Percentiles rank a stretch among this genome's conserved stretches.
Conservation (phyloP, 2,888 invertebrate genomes). For the Netelia inedita region DNA sequence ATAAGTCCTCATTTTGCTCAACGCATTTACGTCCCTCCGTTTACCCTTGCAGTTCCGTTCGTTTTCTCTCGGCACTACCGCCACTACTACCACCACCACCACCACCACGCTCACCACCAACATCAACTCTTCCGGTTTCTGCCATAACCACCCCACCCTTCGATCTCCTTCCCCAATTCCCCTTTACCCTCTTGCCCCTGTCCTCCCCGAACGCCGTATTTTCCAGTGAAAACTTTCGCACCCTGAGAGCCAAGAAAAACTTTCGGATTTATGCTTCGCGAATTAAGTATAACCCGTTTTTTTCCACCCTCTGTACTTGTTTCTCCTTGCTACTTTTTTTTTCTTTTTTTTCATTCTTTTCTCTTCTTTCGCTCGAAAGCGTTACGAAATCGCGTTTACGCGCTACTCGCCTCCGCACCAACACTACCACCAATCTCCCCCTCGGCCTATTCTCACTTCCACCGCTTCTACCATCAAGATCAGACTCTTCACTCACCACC, state of each 20-base stretch:
- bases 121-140: slow-evolving; percentile 1
- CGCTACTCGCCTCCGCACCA: slow-evolving; percentile 8
- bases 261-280: slow-evolving; percentile 74
- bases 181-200: background rate
- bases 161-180: background rate
- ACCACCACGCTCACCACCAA: background rate
- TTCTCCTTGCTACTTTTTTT: slow-evolving; percentile 43
- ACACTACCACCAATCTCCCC: background rate
- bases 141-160: slow-evolving; percentile 4
- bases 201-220: slow-evolving; percentile 79
- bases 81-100: slow-evolving; percentile 8
- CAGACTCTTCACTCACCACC: slow-evolving; percentile 2
- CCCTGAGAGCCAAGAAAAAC: slow-evolving; percentile 79
- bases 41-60: slow-evolving; percentile 25
- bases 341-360: slow-evolving; percentile 26
- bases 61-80: slow-evolving; percentile 17
- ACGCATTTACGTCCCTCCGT: slow-evolving; percentile 62
- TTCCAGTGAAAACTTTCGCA: slow-evolving; percentile 83
- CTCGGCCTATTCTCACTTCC: slow-evolving; percentile 28
- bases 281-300: slow-evolving; percentile 75
- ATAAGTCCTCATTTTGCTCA: slow-evolving; percentile 72
- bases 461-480: slow-evolving; percentile 12
- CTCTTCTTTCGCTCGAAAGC: slow-evolving; percentile 8
- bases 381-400: slow-evolving; percentile 49
- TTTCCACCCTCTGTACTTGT: slow-evolving; percentile 54